Percentiles rank a stretch among this genome's conserved stretches.
phyloP scores from a whole-genome alignment of 2,113 vertebrate genomes.

The Candoia aspera region DNA sequence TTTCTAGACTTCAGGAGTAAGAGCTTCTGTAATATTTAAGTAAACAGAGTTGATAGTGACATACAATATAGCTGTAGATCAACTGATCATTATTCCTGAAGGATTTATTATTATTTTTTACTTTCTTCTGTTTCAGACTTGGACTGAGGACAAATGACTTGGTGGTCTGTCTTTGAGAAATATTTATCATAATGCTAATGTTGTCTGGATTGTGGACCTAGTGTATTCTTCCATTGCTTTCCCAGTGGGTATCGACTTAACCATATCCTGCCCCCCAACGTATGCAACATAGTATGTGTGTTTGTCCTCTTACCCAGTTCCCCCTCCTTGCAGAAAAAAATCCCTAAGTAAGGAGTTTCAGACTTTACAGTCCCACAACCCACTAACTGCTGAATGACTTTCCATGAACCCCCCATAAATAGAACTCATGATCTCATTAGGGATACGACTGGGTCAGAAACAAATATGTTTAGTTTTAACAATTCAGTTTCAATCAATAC shows the following conservation, averaged over 20 bases:
- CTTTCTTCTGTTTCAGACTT: constrained; percentile 52
- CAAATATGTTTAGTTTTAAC: too few species aligned
- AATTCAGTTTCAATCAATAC: neutral
- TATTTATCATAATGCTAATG: constrained; percentile 14
- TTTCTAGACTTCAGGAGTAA: constrained; percentile 60
- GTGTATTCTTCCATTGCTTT: rapidly evolving
- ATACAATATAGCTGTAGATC: constrained; percentile 50
- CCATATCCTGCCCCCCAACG: neutral
- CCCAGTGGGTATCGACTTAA: neutral
- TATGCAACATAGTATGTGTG: neutral
- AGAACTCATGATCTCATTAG: neutral
- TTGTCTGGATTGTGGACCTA: rapidly evolving
- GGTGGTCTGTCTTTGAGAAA: constrained; percentile 28
- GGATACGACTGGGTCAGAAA: neutral
- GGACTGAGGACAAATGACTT: constrained; percentile 41
- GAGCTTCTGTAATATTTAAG: constrained; percentile 64
- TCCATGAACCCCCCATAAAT: neutral
- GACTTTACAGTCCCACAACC: neutral
- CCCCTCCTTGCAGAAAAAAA: neutral
- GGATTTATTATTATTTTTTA: constrained; percentile 49
- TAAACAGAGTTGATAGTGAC: constrained; percentile 54
- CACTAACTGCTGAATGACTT: neutral
- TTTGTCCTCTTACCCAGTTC: neutral
- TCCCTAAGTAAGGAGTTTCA: neutral
- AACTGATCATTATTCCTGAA: constrained; percentile 54